phyloP scores from a whole-genome alignment of 2,888 invertebrate genomes.

The Thysanoteuthis rhombus region DNA sequence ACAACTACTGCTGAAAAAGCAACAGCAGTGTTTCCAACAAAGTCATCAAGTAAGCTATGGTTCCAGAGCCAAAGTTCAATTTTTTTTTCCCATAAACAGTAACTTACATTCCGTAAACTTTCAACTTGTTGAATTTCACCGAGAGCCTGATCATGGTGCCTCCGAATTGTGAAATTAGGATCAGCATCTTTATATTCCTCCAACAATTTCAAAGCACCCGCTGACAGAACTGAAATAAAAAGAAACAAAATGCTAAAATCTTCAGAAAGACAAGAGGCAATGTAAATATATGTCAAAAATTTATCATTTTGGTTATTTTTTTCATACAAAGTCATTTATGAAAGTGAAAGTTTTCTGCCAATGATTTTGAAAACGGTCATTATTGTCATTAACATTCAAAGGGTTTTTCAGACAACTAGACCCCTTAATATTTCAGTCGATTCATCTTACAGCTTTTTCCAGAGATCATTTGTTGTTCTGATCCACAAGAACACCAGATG shows the following conservation, averaged over 20 bases:
- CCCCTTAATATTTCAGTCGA: too few relatives aligned
- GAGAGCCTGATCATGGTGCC: conserved; percentile 89
- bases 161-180: conserved; percentile 89
- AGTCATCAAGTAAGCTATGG: too few relatives aligned
- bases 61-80: neutral
- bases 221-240: conserved; percentile 40
- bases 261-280: neutral
- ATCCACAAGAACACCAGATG: too few relatives aligned
- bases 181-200: conserved; percentile 67
- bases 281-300: neutral
- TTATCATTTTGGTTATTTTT: neutral
- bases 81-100: neutral
- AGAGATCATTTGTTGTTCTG: too few relatives aligned
- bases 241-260: neutral
- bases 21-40: too few relatives aligned
- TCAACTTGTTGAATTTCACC: conserved; percentile 87
- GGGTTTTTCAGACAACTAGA: too few relatives aligned
- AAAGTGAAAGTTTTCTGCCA: too few relatives aligned
- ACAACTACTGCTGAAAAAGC: too few relatives aligned
- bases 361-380: too few relatives aligned
- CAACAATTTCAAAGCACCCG: conserved; percentile 52
- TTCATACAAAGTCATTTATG: neutral
- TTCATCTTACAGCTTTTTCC: too few relatives aligned
- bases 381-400: too few relatives aligned
- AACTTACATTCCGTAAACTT: conserved; percentile 80